A percentile compares a stretch with the other conserved stretches of the same genome.
Conservation (phyloP, 1,140 invertebrate genomes). For the Drosophila eugracilis region DNA sequence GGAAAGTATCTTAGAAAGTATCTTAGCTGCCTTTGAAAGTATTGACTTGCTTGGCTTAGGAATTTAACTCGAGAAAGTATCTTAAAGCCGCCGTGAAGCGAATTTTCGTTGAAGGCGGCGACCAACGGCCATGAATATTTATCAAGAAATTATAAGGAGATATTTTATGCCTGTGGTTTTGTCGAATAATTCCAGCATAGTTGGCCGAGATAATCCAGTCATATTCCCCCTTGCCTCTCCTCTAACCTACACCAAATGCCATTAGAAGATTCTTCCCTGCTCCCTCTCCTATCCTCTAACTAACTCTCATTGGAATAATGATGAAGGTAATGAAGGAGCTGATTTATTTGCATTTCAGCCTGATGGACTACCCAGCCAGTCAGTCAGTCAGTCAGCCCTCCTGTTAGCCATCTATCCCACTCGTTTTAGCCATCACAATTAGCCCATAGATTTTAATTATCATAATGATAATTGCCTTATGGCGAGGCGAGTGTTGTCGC, state of each 20-base stretch:
- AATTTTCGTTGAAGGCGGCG: background rate
- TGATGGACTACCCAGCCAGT: constrained; percentile 6
- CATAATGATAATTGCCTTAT: constrained; percentile 74
- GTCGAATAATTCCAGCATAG: constrained; percentile 18
- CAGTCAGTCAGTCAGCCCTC: no score
- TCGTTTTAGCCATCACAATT: constrained; percentile 44
- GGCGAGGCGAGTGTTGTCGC: constrained; percentile 45
- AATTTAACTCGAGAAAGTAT: constrained; percentile 1
- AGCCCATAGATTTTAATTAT: constrained; percentile 78
- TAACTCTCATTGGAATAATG: background rate
- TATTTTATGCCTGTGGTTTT: constrained; percentile 15
- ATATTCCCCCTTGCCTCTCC: no score
- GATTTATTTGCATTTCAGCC: constrained; percentile 53
- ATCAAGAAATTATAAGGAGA: constrained; percentile 31
- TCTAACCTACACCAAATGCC: no score
- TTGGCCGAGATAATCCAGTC: constrained; percentile 2
- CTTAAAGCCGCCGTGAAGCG: background rate
- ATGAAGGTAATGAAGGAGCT: constrained; percentile 1
- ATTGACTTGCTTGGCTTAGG: constrained; percentile 3
- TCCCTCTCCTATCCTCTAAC: background rate
- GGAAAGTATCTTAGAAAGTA: background rate
- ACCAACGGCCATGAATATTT: constrained; percentile 33
- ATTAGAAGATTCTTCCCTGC: constrained; percentile 6
- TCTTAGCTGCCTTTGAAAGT: no score
- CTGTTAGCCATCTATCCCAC: background rate